These are phyloP conservation scores for Epistrophe eligans DNA, from an alignment of 2,888 invertebrate genomes.

Conservation along the genomic window DNA sequence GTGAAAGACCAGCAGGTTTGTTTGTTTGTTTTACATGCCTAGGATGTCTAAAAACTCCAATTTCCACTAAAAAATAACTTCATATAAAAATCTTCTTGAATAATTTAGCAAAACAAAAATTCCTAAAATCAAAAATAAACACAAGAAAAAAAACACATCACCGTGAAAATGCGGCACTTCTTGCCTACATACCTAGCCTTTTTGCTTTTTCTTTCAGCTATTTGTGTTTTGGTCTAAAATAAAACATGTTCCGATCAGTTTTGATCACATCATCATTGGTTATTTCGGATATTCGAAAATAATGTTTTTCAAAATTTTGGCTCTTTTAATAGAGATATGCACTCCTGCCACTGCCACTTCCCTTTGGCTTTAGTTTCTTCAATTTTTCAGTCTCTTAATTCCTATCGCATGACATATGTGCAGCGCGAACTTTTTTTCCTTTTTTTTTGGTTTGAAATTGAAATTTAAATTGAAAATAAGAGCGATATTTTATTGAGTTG, in stretches of 20 bases:
- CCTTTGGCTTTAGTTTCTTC: neutral
- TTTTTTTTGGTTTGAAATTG: constrained; percentile 1
- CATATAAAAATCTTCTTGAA: neutral
- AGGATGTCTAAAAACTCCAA: neutral
- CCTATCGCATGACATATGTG: constrained; percentile 44
- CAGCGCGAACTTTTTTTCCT: constrained; percentile 41
- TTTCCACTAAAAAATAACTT: neutral
- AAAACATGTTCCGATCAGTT: constrained; percentile 44
- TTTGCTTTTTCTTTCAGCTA: constrained; percentile 24
- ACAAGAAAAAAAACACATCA: constrained; percentile 12
- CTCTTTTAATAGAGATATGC: constrained; percentile 56
- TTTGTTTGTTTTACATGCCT: no score
- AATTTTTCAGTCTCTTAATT: neutral
- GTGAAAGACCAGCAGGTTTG: no score
- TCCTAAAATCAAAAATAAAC: constrained; percentile 38
- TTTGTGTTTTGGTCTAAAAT: constrained; percentile 18
- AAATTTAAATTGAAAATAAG: constrained; percentile 47
- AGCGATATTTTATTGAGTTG: constrained; percentile 57
- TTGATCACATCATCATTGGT: constrained; percentile 66
- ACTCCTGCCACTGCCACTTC: constrained; percentile 8
- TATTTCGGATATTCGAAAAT: constrained; percentile 73
- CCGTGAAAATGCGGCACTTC: constrained; percentile 24
- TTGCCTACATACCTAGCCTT: constrained; percentile 7
- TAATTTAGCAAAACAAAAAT: neutral
- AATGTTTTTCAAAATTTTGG: constrained; percentile 59